Base-by-base conservation (phyloP, 2,888 invertebrate genomes). In the Cosmia pyralina region DNA sequence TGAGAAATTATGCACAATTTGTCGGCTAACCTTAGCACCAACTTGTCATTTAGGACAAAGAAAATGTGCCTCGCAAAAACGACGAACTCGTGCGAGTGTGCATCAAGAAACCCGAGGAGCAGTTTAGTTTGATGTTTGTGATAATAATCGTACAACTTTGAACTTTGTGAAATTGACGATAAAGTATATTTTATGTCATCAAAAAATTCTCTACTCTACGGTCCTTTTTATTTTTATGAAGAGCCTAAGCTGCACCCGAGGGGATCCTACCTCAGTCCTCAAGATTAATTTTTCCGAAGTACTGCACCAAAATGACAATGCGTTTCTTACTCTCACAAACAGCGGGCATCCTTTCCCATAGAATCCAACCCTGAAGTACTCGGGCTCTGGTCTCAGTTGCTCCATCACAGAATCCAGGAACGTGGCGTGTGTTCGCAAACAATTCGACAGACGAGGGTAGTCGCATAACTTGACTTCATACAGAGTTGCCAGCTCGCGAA, bases 331-430 rank as follows among this genome's bases (percentile, higher is more conserved):
- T 94, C 99, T 97, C 60, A 99, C 98, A 94, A 99, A 99, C n/a
- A 98, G 95, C 6, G 99, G 99, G 91, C 99, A 98, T 55, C 98
- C 98, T 88, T 98, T 97, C 28, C 99, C 99, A 89, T 98, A 99
- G 94, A 99, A 99, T 13, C 99, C 99, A 68, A 99, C 99, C 66
- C 99, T 96, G 92, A 99, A 99, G 92, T 99, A 99, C 93, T 99
- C 99, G 0, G 99, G 99, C 90, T 99, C 99, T 0, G 98, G 98
- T 77, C 99, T 96, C 66, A 98, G 96, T 90, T 98, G 98, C 8
- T 98, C 98, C 90, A 99, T 94, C 86, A 99, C 99, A 79, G 99
- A 98, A 93, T 99, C 98, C 87, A 98, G 98, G 94, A 99, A 99
- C 75, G 97, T 98, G 0, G 99, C 99, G 94, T 99, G 98, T 67